These are phyloP conservation scores for Catagonus wagneri DNA, from an alignment of 2,113 vertebrate species.

Conservation along the genomic window DNA sequence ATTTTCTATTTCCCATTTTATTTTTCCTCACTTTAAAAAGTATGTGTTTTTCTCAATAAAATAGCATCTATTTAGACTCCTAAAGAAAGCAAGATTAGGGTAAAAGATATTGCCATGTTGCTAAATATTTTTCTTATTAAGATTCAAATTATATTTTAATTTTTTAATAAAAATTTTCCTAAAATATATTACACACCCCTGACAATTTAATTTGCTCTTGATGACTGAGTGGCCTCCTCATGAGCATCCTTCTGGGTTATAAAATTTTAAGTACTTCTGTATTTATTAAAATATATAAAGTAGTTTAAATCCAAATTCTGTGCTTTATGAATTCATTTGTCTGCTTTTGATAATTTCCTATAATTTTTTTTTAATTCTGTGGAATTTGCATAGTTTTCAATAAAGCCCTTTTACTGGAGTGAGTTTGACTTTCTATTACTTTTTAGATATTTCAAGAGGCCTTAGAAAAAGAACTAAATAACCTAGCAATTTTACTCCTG, in stretches of 20 bases:
- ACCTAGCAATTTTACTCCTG: not conserved
- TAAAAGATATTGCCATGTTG: not conserved
- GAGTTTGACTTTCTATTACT: not conserved
- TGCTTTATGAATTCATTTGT: not conserved
- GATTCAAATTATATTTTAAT: conserved; percentile 53
- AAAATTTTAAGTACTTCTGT: conserved; percentile 16
- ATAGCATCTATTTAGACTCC: not conserved
- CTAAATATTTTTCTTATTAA: conserved; percentile 53
- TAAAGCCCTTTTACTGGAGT: not conserved
- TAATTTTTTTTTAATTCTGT: not conserved
- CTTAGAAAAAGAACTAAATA: not conserved
- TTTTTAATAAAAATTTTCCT: conserved; percentile 9
- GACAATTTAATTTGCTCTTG: not conserved
- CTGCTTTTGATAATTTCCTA: conserved; percentile 9
- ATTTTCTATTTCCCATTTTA: not conserved
- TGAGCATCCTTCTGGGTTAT: not conserved
- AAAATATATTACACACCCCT: not conserved
- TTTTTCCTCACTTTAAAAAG: not conserved
- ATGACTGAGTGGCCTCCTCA: not conserved
- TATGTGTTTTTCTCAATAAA: not conserved
- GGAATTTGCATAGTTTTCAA: not conserved
- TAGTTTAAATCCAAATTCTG: not conserved
- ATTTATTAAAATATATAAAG: not conserved
- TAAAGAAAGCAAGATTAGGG: not conserved
- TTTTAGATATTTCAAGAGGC: not conserved